Percentiles rank a stretch among this genome's conserved stretches.
Evolutionary conservation across 2,797 vertebrate genomes (phyloP).

Genomic region (Spizella passerina): DNA sequence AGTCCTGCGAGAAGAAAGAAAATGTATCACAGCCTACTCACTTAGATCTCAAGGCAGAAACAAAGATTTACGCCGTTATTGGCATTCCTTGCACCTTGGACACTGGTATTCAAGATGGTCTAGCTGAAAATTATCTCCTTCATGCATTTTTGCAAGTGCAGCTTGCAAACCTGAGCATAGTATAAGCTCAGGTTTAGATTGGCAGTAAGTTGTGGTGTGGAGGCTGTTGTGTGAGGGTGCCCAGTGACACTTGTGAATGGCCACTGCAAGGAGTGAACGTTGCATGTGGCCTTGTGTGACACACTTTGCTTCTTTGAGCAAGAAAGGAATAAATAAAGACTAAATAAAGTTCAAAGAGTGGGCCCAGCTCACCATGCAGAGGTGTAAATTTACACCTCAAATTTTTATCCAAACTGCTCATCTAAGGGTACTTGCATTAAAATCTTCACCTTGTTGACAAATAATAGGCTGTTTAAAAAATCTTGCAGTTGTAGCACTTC

Average conservation of each 20-base stretch:
- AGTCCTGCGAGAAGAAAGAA: neutral
- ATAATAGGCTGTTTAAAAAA: neutral
- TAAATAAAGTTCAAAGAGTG: neutral
- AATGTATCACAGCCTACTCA: neutral
- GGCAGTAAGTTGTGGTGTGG: neutral
- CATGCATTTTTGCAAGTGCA: neutral
- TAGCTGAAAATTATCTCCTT: neutral
- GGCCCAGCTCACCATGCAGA: neutral
- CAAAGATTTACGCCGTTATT: neutral
- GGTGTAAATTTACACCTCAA: neutral
- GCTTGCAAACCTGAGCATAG: neutral
- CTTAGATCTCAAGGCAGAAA: neutral
- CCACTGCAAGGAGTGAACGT: neutral
- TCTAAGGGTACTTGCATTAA: neutral
- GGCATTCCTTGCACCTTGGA: neutral
- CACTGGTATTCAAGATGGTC: neutral
- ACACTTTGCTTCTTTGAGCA: neutral
- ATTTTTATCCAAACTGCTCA: neutral
- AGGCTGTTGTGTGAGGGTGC: neutral
- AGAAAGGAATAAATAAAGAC: neutral
- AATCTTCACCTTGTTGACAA: neutral
- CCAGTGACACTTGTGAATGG: neutral
- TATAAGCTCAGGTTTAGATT: neutral
- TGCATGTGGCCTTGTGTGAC: accelerated
- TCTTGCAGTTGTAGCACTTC: neutral